Conservation (phyloP, 2,888 invertebrate genomes). For the Orthonychiurus folsomi region DNA sequence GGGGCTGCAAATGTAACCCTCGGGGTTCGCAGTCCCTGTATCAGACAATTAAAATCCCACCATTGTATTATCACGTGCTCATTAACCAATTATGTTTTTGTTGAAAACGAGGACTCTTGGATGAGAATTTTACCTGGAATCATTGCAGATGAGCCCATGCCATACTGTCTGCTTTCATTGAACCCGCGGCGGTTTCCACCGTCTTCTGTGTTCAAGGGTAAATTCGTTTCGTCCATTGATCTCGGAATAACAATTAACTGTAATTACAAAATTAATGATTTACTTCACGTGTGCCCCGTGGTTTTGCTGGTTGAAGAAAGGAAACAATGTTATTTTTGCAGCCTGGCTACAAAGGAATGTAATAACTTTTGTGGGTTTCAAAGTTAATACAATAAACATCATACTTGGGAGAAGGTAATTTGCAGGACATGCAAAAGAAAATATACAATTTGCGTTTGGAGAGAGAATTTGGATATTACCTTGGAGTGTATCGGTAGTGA, state of each 20-base stretch:
- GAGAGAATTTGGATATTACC: constrained; percentile 22
- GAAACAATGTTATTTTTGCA: no score
- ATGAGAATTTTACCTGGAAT: constrained; percentile 33
- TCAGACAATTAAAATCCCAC: no score
- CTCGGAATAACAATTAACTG: constrained; percentile 38
- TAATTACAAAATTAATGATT: constrained; percentile 5
- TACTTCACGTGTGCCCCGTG: constrained; percentile 11
- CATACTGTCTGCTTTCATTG: constrained; percentile 33
- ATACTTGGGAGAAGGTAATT: no score
- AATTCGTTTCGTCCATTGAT: constrained; percentile 33
- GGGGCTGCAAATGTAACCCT: constrained; percentile 42
- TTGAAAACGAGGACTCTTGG: no score
- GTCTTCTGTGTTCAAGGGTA: constrained; percentile 33
- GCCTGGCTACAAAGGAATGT: no score
- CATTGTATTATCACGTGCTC: neutral
- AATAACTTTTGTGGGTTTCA: no score
- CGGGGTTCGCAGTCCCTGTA: constrained; percentile 20
- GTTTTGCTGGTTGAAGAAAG: no score
- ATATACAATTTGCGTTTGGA: constrained; percentile 7
- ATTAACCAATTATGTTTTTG: neutral
- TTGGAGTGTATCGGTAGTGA: constrained; percentile 40
- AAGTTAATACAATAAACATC: no score
- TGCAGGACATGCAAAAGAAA: constrained; percentile 5
- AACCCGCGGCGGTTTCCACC: constrained; percentile 34
- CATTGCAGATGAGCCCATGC: constrained; percentile 32